phyloP scores from a whole-genome alignment of 2,888 invertebrate species.

The Cistogaster globosa region DNA sequence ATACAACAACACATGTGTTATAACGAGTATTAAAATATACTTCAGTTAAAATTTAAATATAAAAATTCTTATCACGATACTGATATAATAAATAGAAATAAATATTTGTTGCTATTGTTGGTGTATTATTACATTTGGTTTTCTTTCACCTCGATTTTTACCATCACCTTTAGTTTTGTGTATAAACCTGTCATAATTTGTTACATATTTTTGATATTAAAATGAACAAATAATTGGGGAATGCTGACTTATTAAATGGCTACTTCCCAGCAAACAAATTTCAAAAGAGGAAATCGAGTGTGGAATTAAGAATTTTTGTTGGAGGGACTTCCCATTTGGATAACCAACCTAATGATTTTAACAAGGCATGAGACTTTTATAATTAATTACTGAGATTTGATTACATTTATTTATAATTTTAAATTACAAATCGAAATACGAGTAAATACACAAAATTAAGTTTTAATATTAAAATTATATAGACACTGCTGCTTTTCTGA shows the following conservation, averaged over 20 bases:
- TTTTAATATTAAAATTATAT: too few species aligned
- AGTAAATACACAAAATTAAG: too few species aligned
- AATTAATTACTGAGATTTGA: too few species aligned
- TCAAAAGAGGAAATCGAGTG: too few species aligned
- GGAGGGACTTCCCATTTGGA: too few species aligned
- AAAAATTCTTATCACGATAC: conserved; percentile 24
- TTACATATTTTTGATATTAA: background rate
- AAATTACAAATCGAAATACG: too few species aligned
- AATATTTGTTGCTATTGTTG: background rate
- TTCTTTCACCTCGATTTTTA: background rate
- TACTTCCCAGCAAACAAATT: too few species aligned
- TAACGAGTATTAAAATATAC: conserved; percentile 45
- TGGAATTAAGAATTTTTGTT: too few species aligned
- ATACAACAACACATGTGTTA: conserved; percentile 55
- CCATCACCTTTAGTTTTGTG: conserved; percentile 6
- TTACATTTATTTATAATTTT: too few species aligned
- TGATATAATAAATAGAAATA: conserved; percentile 33
- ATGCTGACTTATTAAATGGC: background rate
- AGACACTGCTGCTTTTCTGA: too few species aligned
- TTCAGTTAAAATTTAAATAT: conserved; percentile 24
- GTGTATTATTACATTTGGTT: background rate
- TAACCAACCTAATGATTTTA: too few species aligned
- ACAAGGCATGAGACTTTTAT: too few species aligned
- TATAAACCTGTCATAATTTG: conserved; percentile 18
- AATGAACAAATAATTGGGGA: background rate